Percentiles rank a stretch among this genome's conserved stretches.
Evolutionary conservation across 2,888 invertebrate genomes (phyloP).

Genomic region (Amaurobius ferox): DNA sequence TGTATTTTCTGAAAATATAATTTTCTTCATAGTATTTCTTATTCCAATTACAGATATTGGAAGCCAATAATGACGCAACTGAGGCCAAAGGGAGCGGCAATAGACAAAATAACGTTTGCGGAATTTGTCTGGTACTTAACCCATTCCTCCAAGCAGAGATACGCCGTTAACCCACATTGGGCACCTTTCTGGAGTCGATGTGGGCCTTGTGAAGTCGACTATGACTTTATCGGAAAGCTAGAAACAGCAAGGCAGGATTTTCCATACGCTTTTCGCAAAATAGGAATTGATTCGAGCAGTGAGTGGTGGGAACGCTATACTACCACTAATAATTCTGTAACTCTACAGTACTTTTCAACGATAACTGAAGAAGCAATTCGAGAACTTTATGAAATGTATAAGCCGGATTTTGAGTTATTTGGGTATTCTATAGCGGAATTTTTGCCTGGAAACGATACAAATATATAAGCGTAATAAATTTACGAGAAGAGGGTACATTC

Average conservation of each 20-base stretch:
- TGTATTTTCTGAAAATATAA: no score
- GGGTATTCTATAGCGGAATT: conserved; percentile 79
- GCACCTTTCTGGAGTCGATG: conserved; percentile 90
- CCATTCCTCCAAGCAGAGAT: conserved; percentile 83
- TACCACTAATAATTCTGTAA: conserved; percentile 8
- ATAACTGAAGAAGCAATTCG: conserved; percentile 62
- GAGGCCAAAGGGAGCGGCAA: conserved; percentile 20
- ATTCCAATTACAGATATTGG: conserved; percentile 36
- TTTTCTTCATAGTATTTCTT: no score
- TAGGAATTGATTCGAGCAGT: conserved; percentile 21
- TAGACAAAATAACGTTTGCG: conserved; percentile 83
- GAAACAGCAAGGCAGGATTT: conserved; percentile 79
- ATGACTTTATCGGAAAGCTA: conserved; percentile 75
- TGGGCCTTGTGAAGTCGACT: conserved; percentile 83
- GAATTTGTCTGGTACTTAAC: conserved; percentile 88
- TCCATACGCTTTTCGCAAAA: conserved; percentile 40
- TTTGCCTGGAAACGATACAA: conserved; percentile 22
- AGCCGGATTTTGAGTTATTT: conserved; percentile 84
- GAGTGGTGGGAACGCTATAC: conserved; percentile 35
- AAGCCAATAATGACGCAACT: conserved; percentile 55
- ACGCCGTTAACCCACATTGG: conserved; percentile 94
- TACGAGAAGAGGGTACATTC: no score
- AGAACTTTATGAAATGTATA: conserved; percentile 82
- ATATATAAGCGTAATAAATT: no score
- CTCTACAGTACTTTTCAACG: conserved; percentile 63